phyloP scores from a whole-genome alignment of 2,113 vertebrate species.

The Irena cyanogastra region DNA sequence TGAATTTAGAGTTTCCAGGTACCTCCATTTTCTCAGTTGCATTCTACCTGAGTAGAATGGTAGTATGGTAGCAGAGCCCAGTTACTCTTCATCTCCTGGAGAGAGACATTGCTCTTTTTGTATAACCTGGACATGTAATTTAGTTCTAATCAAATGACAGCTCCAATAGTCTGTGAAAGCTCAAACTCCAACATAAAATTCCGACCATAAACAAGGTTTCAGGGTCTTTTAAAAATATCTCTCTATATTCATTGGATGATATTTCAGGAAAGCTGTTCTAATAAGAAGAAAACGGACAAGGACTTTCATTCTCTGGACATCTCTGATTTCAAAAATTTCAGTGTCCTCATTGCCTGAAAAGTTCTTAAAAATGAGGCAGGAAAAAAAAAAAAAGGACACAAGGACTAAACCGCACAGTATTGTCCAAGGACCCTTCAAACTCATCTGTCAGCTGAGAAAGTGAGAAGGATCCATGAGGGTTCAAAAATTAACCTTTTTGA shows the following conservation, averaged over 20 bases:
- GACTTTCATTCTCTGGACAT: not conserved
- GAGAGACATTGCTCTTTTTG: not conserved
- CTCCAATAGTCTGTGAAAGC: not conserved
- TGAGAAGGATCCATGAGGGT: too few species aligned
- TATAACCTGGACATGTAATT: not conserved
- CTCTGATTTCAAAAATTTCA: not conserved
- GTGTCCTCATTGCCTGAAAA: not conserved
- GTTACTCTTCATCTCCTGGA: not conserved
- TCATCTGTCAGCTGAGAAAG: too few species aligned
- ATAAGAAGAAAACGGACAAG: not conserved
- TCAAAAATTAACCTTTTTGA: too few species aligned
- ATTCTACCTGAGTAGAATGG: too few species aligned
- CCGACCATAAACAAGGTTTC: not conserved
- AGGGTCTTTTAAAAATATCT: not conserved
- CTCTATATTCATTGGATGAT: not conserved
- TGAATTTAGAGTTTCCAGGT: slow-evolving; percentile 10
- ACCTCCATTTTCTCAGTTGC: not conserved
- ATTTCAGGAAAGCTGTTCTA: slow-evolving; percentile 3
- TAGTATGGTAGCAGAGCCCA: not conserved
- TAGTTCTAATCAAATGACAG: not conserved
- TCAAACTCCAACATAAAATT: not conserved
- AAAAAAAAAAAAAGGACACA: not conserved
- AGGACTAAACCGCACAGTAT: not conserved
- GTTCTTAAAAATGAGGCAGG: not conserved
- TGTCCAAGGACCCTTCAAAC: too few species aligned